Conservation (phyloP, 2,797 vertebrate species). For the Harpagifer antarcticus region DNA sequence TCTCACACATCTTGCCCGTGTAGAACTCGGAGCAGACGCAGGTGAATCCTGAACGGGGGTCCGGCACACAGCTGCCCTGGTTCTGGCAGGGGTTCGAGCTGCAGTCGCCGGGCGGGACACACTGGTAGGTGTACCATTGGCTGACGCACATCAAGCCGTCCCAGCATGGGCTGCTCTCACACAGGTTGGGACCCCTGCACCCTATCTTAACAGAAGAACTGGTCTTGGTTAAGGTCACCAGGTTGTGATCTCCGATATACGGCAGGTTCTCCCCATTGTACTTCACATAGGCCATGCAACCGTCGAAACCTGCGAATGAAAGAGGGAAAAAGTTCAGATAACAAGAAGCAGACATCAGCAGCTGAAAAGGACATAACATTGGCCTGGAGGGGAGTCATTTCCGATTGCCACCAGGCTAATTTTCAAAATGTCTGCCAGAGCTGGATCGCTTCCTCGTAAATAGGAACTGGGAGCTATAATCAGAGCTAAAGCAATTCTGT, state of each 20-base stretch:
- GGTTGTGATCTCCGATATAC: slow-evolving; percentile 90
- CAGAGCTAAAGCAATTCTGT: slow-evolving; percentile 69
- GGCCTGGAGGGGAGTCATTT: slow-evolving; percentile 42
- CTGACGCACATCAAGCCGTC: slow-evolving; percentile 94
- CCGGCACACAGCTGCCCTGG: slow-evolving; percentile 93
- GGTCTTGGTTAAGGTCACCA: slow-evolving; percentile 88
- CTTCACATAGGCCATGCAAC: slow-evolving; percentile 92
- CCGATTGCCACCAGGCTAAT: slow-evolving; percentile 51
- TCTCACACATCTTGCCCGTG: slow-evolving; percentile 90
- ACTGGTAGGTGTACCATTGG: slow-evolving; percentile 95
- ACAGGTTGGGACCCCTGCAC: slow-evolving; percentile 94
- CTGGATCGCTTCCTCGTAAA: slow-evolving; percentile 55
- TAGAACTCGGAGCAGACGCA: slow-evolving; percentile 92
- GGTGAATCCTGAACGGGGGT: slow-evolving; percentile 83
- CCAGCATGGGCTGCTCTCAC: slow-evolving; percentile 94
- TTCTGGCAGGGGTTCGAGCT: slow-evolving; percentile 93
- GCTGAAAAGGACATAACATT: slow-evolving; percentile 34
- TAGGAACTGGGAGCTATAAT: slow-evolving; percentile 67
- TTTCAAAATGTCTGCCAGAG: slow-evolving; percentile 50
- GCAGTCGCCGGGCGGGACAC: slow-evolving; percentile 92
- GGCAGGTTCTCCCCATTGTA: slow-evolving; percentile 92
- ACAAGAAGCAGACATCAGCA: slow-evolving; percentile 48
- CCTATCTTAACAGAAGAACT: slow-evolving; percentile 90
- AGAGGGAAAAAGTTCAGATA: slow-evolving; percentile 45
- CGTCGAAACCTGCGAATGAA: slow-evolving; percentile 90